Evolutionary conservation across 2,888 invertebrate species (phyloP).

Genomic region (Pollenia griseotomentosa): DNA sequence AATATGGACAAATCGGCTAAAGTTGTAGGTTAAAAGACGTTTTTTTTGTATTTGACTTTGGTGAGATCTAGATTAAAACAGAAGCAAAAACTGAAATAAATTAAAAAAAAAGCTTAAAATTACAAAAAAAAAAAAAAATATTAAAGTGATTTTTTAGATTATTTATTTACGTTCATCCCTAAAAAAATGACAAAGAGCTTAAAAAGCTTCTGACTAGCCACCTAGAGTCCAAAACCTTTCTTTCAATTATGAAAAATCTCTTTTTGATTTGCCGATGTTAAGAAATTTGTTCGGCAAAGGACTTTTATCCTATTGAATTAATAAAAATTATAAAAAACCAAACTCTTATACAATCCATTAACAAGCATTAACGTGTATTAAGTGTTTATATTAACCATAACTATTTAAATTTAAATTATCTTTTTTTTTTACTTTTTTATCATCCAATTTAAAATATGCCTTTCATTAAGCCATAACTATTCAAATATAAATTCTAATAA

Average conservation of each 20-base stretch:
- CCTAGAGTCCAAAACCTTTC: too few species aligned
- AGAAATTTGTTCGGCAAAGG: too few species aligned
- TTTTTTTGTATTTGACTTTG: conserved; percentile 14
- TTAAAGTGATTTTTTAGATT: background rate
- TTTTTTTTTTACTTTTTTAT: background rate
- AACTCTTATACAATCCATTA: background rate
- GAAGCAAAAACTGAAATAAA: background rate
- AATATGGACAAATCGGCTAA: background rate
- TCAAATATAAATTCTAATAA: conserved; percentile 9
- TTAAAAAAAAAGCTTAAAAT: background rate
- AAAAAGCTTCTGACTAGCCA: background rate
- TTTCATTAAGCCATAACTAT: conserved; percentile 66
- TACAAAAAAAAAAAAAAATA: background rate
- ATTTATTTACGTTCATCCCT: background rate
- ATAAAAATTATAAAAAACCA: background rate
- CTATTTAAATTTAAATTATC: background rate
- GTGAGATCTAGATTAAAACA: conserved; percentile 8
- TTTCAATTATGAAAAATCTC: too few species aligned
- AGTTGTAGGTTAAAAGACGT: background rate
- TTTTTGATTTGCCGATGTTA: too few species aligned
- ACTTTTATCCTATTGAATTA: background rate
- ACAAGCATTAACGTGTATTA: conserved; percentile 6
- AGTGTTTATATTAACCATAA: conserved; percentile 8
- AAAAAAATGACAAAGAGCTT: background rate
- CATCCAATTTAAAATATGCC: conserved; percentile 13